Conservation (phyloP, 2,113 vertebrate species). For the Cyrtonyx montezumae region DNA sequence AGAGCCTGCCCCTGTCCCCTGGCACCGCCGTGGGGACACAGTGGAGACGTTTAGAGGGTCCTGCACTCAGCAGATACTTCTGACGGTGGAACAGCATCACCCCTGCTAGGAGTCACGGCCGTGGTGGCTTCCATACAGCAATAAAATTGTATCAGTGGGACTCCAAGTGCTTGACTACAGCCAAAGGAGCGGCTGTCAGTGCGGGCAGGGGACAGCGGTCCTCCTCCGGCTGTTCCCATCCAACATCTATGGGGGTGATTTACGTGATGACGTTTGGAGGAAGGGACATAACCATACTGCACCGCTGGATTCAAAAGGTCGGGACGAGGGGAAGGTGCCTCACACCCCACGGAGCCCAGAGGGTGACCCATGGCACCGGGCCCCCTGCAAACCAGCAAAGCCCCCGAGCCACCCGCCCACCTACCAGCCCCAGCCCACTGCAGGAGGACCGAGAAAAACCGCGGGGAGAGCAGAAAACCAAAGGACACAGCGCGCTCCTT, state of each 20-base stretch:
- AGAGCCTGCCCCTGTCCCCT: background rate
- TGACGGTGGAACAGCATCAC: background rate
- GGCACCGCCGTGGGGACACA: background rate
- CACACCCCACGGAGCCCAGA: background rate
- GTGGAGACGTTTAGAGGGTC: background rate
- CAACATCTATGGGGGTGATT: background rate
- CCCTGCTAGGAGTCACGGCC: background rate
- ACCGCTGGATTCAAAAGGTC: background rate
- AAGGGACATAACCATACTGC: background rate
- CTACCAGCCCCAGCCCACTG: fast-evolving
- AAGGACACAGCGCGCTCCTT: background rate
- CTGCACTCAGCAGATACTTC: background rate
- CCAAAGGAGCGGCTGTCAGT: background rate
- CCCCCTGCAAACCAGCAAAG: background rate
- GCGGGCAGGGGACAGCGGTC: background rate
- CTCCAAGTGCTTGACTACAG: background rate
- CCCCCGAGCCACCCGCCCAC: background rate
- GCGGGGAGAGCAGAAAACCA: background rate
- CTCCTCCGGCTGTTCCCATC: background rate
- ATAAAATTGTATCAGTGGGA: background rate
- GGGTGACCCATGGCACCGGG: fast-evolving
- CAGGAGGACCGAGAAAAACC: background rate
- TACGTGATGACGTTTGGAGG: background rate
- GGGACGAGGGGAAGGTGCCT: background rate
- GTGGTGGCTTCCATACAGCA: background rate